These are phyloP conservation scores for Lepidonotus clava DNA, from an alignment of 2,888 invertebrate species.

Conservation along the genomic window DNA sequence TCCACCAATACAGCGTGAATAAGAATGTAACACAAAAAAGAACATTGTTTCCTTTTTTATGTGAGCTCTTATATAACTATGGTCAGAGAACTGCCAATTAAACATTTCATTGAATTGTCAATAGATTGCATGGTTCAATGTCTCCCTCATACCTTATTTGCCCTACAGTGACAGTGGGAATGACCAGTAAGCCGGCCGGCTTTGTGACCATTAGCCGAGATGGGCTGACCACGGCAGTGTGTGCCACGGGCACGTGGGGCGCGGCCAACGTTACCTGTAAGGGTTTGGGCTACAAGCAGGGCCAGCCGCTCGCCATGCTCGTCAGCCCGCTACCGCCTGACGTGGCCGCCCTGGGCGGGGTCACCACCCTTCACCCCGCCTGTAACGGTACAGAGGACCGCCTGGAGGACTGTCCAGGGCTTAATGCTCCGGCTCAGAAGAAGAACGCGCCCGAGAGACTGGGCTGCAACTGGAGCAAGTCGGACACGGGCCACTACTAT, in stretches of 20 bases:
- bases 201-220: background rate
- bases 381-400: background rate
- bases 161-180: background rate
- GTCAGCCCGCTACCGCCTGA: background rate
- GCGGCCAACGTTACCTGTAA: slow-evolving; percentile 19
- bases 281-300: background rate
- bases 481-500: background rate
- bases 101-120: no score
- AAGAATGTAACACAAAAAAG: no score
- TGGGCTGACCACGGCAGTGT: background rate
- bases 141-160: background rate
- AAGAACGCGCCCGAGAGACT: background rate
- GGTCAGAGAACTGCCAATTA: no score
- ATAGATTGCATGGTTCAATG: no score
- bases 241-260: background rate
- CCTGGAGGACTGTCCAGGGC: background rate
- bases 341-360: background rate
- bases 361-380: background rate
- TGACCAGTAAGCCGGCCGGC: background rate
- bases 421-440: background rate
- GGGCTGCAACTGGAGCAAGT: background rate
- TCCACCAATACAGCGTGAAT: no score
- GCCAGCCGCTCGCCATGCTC: background rate
- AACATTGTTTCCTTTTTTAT: no score
- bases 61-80: no score